A percentile compares a stretch with the other conserved stretches of the same genome.
These are phyloP conservation scores for Vultur gryphus DNA, from an alignment of 2,797 vertebrate species.

Conservation along the genomic window DNA sequence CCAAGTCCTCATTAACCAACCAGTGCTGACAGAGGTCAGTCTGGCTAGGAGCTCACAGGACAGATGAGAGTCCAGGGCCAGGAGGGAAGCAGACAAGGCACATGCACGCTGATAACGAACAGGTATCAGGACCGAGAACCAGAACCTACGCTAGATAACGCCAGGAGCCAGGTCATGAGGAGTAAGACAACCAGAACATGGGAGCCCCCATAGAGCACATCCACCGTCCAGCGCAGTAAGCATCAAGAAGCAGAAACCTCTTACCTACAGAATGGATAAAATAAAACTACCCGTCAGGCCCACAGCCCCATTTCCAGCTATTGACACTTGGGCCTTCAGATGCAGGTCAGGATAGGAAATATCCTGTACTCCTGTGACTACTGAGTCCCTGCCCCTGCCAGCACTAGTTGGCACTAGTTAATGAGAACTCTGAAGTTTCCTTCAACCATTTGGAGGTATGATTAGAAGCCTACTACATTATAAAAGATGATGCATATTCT, in stretches of 20 bases:
- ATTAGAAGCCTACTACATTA: neutral
- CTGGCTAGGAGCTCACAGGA: neutral
- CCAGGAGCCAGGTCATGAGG: neutral
- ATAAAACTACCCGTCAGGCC: neutral
- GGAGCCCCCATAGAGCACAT: accelerated
- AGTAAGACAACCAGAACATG: neutral
- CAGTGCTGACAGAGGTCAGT: neutral
- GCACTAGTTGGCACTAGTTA: neutral
- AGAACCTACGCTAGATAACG: neutral
- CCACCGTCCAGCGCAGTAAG: neutral
- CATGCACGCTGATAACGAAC: neutral
- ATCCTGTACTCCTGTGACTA: neutral
- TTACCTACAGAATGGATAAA: neutral
- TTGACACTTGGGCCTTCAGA: neutral
- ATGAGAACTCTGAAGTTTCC: neutral
- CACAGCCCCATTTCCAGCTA: neutral
- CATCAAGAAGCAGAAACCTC: neutral
- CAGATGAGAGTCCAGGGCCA: neutral
- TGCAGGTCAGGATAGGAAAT: neutral
- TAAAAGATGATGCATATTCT: neutral
- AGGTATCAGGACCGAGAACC: neutral
- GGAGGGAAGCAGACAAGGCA: neutral
- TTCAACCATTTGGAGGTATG: neutral
- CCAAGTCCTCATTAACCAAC: neutral
- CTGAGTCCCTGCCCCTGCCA: neutral